Evolutionary conservation across 2,888 invertebrate genomes (phyloP).

Genomic region (Stenoptilia bipunctidactyla): DNA sequence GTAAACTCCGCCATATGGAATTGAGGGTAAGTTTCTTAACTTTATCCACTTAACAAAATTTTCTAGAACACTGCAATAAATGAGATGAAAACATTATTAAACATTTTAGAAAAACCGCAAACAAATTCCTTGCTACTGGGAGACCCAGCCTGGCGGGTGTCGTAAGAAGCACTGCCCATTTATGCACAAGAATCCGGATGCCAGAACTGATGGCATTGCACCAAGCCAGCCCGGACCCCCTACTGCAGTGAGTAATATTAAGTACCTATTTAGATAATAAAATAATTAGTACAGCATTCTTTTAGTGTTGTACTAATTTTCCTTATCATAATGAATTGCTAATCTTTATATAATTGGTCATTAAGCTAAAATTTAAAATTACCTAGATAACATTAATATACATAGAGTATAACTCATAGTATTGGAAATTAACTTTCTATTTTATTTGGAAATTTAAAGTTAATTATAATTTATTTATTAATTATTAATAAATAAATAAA

Average conservation of each 20-base stretch:
- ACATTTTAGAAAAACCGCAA: constrained; percentile 87
- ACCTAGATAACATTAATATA: too few relatives aligned
- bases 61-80: too few relatives aligned
- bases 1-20: constrained; percentile 89
- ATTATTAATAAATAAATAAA: too few relatives aligned
- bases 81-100: too few relatives aligned
- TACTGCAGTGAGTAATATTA: constrained; percentile 26
- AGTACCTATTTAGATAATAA: too few relatives aligned
- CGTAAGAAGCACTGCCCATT: constrained; percentile 88
- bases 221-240: constrained; percentile 48
- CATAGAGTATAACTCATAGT: too few relatives aligned
- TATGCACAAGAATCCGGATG: constrained; percentile 74
- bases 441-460: too few relatives aligned
- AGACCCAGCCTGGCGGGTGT: constrained; percentile 87
- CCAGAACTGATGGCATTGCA: constrained; percentile 60
- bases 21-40: constrained; percentile 71
- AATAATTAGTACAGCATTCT: neutral
- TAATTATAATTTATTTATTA: too few relatives aligned
- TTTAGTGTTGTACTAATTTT: neutral
- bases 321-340: neutral
- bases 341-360: too few relatives aligned
- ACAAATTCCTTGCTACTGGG: constrained; percentile 89
- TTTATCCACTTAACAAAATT: too few relatives aligned
- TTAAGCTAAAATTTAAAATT: too few relatives aligned
- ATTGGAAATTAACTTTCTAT: too few relatives aligned